Evolutionary conservation across 2,113 vertebrate species (phyloP).

Genomic region (Grus americana): DNA sequence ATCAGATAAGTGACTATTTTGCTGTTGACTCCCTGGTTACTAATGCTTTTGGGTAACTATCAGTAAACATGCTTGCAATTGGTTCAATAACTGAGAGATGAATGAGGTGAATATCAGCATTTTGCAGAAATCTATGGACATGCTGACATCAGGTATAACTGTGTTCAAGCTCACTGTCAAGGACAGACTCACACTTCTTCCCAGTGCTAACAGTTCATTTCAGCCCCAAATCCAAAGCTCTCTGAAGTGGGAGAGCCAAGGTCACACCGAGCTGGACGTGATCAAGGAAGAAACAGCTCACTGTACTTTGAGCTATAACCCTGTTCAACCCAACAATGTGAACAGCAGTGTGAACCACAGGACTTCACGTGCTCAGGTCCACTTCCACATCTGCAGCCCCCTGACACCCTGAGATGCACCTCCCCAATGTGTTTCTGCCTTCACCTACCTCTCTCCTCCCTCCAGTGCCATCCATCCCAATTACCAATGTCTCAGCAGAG

Average conservation of each 20-base stretch:
- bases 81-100: neutral
- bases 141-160: neutral
- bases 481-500: neutral
- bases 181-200: neutral
- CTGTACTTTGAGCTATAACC: neutral
- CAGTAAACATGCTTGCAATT: neutral
- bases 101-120: neutral
- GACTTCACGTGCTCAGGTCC: rapidly evolving
- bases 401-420: neutral
- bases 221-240: neutral
- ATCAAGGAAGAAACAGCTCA: neutral
- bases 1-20: neutral
- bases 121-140: neutral
- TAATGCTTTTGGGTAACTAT: neutral
- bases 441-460: neutral
- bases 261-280: rapidly evolving
- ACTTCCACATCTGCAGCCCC: neutral
- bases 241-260: neutral
- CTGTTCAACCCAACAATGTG: neutral
- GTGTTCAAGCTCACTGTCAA: neutral
- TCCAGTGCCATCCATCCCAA: neutral
- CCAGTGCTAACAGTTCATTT: neutral
- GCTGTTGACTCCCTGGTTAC: neutral
- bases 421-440: neutral
- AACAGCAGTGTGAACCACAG: neutral